Evolutionary conservation across 2,113 vertebrate genomes (phyloP), one percentile per base, ranked within the genome.

Genomic region (Buteo buteo): DNA sequence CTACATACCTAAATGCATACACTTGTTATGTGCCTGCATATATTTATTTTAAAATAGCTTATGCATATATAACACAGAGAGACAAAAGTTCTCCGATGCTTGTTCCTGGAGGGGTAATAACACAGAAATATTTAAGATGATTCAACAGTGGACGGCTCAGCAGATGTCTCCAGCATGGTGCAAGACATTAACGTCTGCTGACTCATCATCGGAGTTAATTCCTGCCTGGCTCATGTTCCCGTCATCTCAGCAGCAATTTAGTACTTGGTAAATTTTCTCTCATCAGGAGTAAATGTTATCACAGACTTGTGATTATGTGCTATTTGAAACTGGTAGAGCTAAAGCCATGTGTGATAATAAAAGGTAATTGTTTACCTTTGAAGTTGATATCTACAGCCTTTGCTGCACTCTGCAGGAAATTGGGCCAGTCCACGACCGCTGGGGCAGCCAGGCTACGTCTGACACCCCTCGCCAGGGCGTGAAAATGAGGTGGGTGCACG

Each of bases 351-450:
- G 86, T 95, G 96, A 97, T 96, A 97, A 96, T 91, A 98, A 97
- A 98, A 97, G 90, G 93, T 95, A 96, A 92, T 97, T 97, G 95
- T 97, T 97, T 97, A 97, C 95, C 95, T 97, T 97, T 96, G 84
- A 96, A 97, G 96, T 72, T 55, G 96, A 69, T 94, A 95, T 62
- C 91, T 69, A 15, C 4, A 11, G 94, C 81, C 82, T 82, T 94
- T 1, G 0, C 3, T 5, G 91, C 14, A 24, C 78, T 89, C 94
- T 72, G 78, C 70, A 93, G 94, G 95, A 96, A 97, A 97, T 38
- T 89, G 91, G 89, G 77, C 86, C 73, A 49, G 83, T 69, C 70
- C 69, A 14, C 1, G 28, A 59, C 70, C 3, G 1, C 81, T 82
- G 0, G 1, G 54, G 81, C 55, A 12, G 90, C 26, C 38, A 31